Percentiles rank a stretch among this genome's conserved stretches.
These are phyloP conservation scores for Helicoverpa armigera DNA, from an alignment of 1,140 invertebrate genomes.

Conservation along the genomic window DNA sequence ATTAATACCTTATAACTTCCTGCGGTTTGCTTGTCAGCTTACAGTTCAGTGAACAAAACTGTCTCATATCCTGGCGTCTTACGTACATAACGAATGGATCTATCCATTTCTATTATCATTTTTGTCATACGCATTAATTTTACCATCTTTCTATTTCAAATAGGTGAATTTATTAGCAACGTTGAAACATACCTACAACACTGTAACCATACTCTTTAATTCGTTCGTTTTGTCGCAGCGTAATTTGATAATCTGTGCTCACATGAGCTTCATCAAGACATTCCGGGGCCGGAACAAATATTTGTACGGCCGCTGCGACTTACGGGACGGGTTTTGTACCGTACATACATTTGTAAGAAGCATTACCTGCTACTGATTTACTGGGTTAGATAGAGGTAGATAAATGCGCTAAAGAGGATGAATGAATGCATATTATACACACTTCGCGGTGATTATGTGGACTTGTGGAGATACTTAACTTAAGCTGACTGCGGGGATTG, in stretches of 20 bases:
- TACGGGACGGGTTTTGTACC: conserved; percentile 17
- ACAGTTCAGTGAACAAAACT: conserved; percentile 8
- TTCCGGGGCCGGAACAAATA: conserved; percentile 41
- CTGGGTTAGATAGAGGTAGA: neutral
- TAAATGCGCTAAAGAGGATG: conserved; percentile 1
- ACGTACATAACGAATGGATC: neutral
- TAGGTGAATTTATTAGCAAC: neutral
- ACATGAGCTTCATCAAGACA: conserved; percentile 38
- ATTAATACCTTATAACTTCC: conserved; percentile 42
- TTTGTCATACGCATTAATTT: neutral
- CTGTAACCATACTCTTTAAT: neutral
- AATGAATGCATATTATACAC: conserved; percentile 7
- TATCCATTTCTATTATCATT: neutral
- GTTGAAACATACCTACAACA: neutral
- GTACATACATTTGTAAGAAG: neutral
- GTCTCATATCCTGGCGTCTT: neutral
- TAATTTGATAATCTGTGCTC: conserved; percentile 38
- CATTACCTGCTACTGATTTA: conserved; percentile 6
- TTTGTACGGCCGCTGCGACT: conserved; percentile 16
- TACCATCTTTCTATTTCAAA: neutral
- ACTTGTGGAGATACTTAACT: too few relatives aligned
- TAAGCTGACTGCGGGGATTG: too few relatives aligned
- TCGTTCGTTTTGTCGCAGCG: neutral
- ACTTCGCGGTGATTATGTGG: neutral
- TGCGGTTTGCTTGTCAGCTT: conserved; percentile 27